These are phyloP conservation scores for Apamea crenata DNA, from an alignment of 2,888 invertebrate genomes.

Conservation along the genomic window DNA sequence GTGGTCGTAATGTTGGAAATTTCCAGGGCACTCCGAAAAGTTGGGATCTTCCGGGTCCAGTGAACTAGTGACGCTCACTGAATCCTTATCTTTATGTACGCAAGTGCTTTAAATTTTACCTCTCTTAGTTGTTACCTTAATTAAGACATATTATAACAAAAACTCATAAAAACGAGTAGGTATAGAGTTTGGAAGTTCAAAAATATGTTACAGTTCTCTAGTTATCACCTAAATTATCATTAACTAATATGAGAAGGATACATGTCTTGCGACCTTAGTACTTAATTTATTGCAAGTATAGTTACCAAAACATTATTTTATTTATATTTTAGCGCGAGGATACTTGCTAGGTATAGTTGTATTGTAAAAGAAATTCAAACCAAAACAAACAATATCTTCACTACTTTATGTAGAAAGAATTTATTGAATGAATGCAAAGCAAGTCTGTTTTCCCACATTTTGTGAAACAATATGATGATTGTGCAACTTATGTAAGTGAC, in stretches of 20 bases:
- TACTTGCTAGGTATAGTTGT: not conserved
- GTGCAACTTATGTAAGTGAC: constrained; percentile 7
- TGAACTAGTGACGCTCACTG: constrained; percentile 77
- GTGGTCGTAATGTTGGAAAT: constrained; percentile 87
- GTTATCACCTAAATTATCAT: not conserved
- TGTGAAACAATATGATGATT: not conserved
- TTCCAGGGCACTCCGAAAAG: constrained; percentile 81
- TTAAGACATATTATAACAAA: constrained; percentile 14
- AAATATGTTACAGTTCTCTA: not conserved
- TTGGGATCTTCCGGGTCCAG: constrained; percentile 80
- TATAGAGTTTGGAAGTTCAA: not conserved
- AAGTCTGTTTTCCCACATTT: not conserved
- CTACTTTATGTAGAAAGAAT: not conserved
- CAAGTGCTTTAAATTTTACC: constrained; percentile 53
- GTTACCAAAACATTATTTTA: not conserved
- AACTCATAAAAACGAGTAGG: not conserved
- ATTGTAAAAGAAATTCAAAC: not conserved
- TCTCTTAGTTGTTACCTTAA: constrained; percentile 29
- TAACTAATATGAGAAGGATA: not conserved
- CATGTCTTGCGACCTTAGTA: not conserved
- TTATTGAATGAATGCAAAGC: not conserved
- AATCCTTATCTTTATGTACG: constrained; percentile 73
- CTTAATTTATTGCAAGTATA: not conserved
- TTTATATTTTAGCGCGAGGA: not conserved
- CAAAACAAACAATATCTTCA: not conserved